These are phyloP conservation scores for Cantharis rustica DNA, from an alignment of 2,888 invertebrate species.

Conservation along the genomic window DNA sequence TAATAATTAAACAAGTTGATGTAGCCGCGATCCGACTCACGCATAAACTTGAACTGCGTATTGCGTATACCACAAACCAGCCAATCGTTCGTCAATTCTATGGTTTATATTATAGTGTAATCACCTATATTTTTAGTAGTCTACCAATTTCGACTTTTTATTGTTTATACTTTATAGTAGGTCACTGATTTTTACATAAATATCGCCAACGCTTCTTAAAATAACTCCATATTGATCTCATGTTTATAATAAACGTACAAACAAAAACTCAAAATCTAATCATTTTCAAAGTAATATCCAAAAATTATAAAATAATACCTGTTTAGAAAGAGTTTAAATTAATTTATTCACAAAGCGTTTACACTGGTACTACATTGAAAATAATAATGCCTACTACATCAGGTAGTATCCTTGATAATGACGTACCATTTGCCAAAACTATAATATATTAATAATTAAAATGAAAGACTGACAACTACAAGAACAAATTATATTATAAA, in stretches of 20 bases:
- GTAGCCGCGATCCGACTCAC: slow-evolving; percentile 38
- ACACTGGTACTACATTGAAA: neutral
- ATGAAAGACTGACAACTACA: neutral
- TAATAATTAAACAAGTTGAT: slow-evolving; percentile 34
- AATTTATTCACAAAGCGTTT: neutral
- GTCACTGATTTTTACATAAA: neutral
- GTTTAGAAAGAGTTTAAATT: neutral
- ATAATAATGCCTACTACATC: neutral
- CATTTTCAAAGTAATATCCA: too few species aligned
- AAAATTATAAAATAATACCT: too few species aligned
- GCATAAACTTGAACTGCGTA: neutral
- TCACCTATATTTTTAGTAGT: neutral
- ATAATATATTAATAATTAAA: neutral
- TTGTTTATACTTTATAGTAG: neutral
- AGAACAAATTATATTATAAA: neutral
- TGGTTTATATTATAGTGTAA: neutral
- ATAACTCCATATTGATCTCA: neutral
- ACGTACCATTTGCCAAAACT: neutral
- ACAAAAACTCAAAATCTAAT: neutral
- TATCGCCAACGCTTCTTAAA: neutral
- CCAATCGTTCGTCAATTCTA: neutral
- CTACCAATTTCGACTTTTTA: neutral
- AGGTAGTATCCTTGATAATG: neutral
- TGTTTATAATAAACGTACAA: neutral
- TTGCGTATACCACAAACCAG: neutral